These are phyloP conservation scores for Urechis unicinctus DNA, from an alignment of 2,888 invertebrate genomes.

Conservation along the genomic window DNA sequence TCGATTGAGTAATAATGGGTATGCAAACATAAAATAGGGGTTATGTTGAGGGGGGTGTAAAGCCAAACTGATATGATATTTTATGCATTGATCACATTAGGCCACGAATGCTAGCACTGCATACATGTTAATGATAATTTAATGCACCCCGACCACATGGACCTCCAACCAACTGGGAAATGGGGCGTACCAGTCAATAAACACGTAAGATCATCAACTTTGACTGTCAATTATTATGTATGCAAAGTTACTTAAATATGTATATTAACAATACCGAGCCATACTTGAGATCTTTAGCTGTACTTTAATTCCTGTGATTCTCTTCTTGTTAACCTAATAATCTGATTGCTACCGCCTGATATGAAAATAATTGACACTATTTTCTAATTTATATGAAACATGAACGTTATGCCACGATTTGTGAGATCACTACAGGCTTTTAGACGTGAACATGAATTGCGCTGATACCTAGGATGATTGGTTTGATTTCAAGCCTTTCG, in stretches of 20 bases:
- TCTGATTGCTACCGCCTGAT: too few relatives aligned
- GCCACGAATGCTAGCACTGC: too few relatives aligned
- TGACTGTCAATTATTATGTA: background rate
- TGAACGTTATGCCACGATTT: conserved; percentile 17
- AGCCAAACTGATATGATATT: too few relatives aligned
- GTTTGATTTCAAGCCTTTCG: conserved; percentile 50
- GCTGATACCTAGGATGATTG: conserved; percentile 42
- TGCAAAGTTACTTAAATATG: too few relatives aligned
- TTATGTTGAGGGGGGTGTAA: too few relatives aligned
- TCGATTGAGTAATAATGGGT: too few relatives aligned
- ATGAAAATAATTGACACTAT: too few relatives aligned
- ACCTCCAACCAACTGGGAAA: conserved; percentile 33
- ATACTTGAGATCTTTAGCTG: background rate
- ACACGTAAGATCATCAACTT: conserved; percentile 25
- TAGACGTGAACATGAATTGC: conserved; percentile 44
- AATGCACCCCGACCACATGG: conserved; percentile 42
- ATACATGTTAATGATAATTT: too few relatives aligned
- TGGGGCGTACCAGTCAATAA: conserved; percentile 25
- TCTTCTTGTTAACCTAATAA: too few relatives aligned
- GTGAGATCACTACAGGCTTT: conserved; percentile 46
- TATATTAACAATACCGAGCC: background rate
- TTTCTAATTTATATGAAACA: background rate
- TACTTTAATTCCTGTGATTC: too few relatives aligned
- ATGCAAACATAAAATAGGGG: too few relatives aligned
- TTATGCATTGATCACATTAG: too few relatives aligned